Evolutionary conservation across 2,888 invertebrate genomes (phyloP), one percentile per base, ranked within the genome.

Genomic region (Tribolium freemani): DNA sequence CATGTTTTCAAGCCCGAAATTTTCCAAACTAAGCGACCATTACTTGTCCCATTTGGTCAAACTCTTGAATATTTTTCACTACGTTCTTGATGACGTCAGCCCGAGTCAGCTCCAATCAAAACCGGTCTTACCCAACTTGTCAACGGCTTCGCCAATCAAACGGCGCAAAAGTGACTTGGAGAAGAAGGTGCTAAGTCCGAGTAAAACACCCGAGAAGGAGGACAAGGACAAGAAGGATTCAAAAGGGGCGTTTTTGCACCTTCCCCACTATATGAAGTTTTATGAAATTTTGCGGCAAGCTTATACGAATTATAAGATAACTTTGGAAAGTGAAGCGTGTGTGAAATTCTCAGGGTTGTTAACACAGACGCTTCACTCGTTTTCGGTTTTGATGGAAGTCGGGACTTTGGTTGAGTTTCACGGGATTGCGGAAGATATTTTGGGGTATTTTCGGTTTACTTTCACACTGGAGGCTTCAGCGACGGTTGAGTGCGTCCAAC

Each of bases 221-320:
- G 86, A 85, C 6, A 85, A 86, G 11, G 85, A 83, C 72, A 83
- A 80, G 66, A 81, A 78, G 46, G 83, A 83, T 38, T 71, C 71
- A 10, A 87, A 88, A 5, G 93, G 93, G 0, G 90, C 90, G 81
- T 93, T 94, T 86, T 89, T 88, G 63, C 90, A 88, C 73, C 90
- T 92, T 72, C 92, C 94, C 0, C 93, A 96, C 84, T 97, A 97
- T 84, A 90, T 95, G 88, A 94, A 93, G 86, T 89, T 97, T 72
- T 94, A 94, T 85, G 95, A 95, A 70, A 91, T 91, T 63, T 85
- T 97, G 68, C 93, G 92, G 83, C 93, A 93, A 76, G 93, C 96
- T 2, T 94, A 95, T 86, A 92, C 92, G 26, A 97, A 95, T 88
- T 96, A 96, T 87, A 95, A 95, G 90, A 92, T 92, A 81, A 94